These are phyloP conservation scores for Capitella teleta DNA, from an alignment of 1,140 invertebrate genomes.

Conservation along the genomic window DNA sequence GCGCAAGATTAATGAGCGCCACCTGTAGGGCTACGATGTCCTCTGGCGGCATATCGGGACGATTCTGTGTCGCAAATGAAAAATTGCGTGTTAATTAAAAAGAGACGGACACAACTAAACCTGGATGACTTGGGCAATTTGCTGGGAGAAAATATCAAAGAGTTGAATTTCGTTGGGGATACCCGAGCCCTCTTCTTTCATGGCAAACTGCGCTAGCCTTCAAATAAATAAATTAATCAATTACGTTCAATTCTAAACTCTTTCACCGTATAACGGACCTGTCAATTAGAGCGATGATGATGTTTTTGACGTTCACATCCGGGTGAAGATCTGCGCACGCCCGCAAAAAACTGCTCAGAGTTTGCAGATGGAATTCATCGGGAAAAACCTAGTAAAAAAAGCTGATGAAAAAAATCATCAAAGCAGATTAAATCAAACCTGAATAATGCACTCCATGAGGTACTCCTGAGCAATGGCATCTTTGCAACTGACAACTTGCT, in stretches of 20 bases:
- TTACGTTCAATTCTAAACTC: no score
- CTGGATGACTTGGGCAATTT: conserved; percentile 89
- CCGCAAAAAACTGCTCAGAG: conserved; percentile 84
- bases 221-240: no score
- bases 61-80: no score
- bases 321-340: conserved; percentile 92
- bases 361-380: conserved; percentile 96
- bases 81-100: no score
- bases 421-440: conserved; percentile 51
- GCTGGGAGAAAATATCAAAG: conserved; percentile 97
- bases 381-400: conserved; percentile 70
- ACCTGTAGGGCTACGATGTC: conserved; percentile 94
- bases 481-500: conserved; percentile 71
- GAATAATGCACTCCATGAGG: conserved; percentile 99
- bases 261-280: conserved; percentile 46
- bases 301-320: conserved; percentile 95
- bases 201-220: conserved; percentile 50
- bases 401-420: not conserved
- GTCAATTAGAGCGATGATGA: conserved; percentile 93
- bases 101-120: no score
- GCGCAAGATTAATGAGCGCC: conserved; percentile 83
- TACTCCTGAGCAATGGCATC: conserved; percentile 99
- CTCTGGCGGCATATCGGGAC: conserved; percentile 86
- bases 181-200: conserved; percentile 52
- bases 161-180: conserved; percentile 80